Conservation (phyloP, 2,797 vertebrate species). For the Sparus aurata region DNA sequence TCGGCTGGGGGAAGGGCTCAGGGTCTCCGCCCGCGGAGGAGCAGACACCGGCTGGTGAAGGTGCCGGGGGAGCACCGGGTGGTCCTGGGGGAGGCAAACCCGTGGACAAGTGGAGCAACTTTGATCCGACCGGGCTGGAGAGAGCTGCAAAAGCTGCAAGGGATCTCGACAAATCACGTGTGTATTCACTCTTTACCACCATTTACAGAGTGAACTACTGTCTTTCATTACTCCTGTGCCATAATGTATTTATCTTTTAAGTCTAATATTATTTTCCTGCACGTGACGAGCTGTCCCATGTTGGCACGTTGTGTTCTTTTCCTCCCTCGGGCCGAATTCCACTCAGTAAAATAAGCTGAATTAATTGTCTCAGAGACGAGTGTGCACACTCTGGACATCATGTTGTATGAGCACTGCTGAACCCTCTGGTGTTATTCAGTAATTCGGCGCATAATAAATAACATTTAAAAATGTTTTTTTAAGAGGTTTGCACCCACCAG, state of each 20-base stretch:
- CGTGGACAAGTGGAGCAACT: slow-evolving; percentile 96
- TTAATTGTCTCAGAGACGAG: not conserved
- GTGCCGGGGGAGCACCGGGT: slow-evolving; percentile 56
- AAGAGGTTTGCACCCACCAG: not conserved
- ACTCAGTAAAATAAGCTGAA: not conserved
- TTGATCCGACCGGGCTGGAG: slow-evolving; percentile 94
- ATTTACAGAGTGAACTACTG: accelerated
- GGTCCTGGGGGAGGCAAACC: slow-evolving; percentile 72
- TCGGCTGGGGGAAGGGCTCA: slow-evolving; percentile 83
- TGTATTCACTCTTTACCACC: slow-evolving; percentile 13
- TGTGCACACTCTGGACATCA: not conserved
- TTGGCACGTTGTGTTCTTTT: slow-evolving; percentile 34
- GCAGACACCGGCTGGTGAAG: slow-evolving; percentile 19
- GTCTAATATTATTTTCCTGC: not conserved
- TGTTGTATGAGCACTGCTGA: not conserved
- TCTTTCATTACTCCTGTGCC: not conserved
- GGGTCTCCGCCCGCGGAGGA: slow-evolving; percentile 52
- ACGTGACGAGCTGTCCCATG: not conserved
- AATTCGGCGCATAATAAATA: not conserved
- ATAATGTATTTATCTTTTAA: not conserved
- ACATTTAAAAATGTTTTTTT: not conserved
- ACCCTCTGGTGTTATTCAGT: not conserved
- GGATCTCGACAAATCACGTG: slow-evolving; percentile 92
- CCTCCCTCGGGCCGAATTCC: not conserved
- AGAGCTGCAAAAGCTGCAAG: slow-evolving; percentile 91